Percentiles rank a stretch among this genome's conserved stretches.
phyloP scores from a whole-genome alignment of 2,888 invertebrate genomes.

The Eristalinus aeneus region DNA sequence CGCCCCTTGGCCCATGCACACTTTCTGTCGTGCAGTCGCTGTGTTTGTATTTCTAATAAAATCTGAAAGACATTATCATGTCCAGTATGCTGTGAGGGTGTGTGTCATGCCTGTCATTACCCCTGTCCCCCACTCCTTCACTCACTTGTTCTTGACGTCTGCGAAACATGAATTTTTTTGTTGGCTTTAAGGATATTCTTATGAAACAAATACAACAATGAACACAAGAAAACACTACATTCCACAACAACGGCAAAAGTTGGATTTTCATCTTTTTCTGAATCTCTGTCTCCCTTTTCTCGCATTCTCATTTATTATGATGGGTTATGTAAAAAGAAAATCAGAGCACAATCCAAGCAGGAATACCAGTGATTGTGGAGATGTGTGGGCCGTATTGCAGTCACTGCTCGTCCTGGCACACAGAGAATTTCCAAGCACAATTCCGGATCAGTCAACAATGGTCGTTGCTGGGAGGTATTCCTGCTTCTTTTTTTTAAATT shows the following conservation, averaged over 20 bases:
- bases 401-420: slow-evolving; percentile 26
- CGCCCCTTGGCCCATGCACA: background rate
- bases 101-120: background rate
- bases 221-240: slow-evolving; percentile 62
- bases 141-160: background rate
- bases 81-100: slow-evolving; percentile 41
- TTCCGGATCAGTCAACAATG: slow-evolving; percentile 61
- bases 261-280: slow-evolving; percentile 47
- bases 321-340: slow-evolving; percentile 40
- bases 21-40: background rate
- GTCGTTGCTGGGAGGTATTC: slow-evolving; percentile 57
- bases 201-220: slow-evolving; percentile 48
- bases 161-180: slow-evolving; percentile 36
- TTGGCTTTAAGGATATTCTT: slow-evolving; percentile 59
- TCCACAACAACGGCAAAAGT: slow-evolving; percentile 57
- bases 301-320: slow-evolving; percentile 35
- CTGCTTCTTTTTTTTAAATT: slow-evolving; percentile 47
- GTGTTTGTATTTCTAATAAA: slow-evolving; percentile 49
- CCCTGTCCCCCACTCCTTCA: background rate
- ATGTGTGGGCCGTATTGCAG: slow-evolving; percentile 10
- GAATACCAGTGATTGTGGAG: slow-evolving; percentile 3
- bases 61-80: slow-evolving; percentile 53
- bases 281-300: slow-evolving; percentile 1
- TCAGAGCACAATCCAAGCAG: slow-evolving; percentile 17
- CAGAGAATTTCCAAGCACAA: slow-evolving; percentile 23